Evolutionary conservation across 2,113 vertebrate genomes (phyloP), one percentile per base, ranked within the genome.

Genomic region (Chionodraco myersi): DNA sequence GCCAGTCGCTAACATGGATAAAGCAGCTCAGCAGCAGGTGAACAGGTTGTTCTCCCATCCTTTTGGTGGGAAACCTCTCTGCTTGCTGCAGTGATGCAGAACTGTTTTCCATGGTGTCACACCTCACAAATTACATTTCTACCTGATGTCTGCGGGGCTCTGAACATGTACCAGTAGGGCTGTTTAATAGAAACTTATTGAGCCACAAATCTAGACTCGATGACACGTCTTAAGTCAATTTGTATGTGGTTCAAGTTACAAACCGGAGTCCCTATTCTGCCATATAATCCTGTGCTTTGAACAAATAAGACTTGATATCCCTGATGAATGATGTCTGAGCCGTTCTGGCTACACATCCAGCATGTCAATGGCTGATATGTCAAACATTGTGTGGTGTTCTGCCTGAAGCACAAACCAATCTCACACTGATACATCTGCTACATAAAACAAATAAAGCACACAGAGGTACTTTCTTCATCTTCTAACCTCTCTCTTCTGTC

Each of bases 211-310:
- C 36, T 18, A 15, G 48, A n/a, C 5, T 48, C 64, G 21, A 30
- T 36, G 64, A 62, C 79, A 62, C 49, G 5, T 54, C 71, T 61
- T 1, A 36, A 67, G 49, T 36, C 36, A 44, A 16, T 61, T 45
- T 76, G 41, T 66, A 49, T 45, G 12, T 3, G 60, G 64, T 44
- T 72, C 5, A 51, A 61, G 64, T 75, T 62, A 61, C 41, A 52
- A 78, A 54, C 16, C 8, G 44, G 16, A 77, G 26, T 48, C 23
- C 16, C 13, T 2, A 53, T 11, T 5, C 1, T 4, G 34, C 6
- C 10, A 16, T 41, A 54, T 74, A 62, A 77, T 63, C 18, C 69
- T 57, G 69, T 58, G 44, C 60, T 71, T 34, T 21, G 53, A 77
- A 51, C 69, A 66, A 66, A 80, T 36, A 18, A 60, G 60, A 23